Evolutionary conservation across 2,113 vertebrate genomes (phyloP), one percentile per base, ranked within the genome.

Genomic region (Neopipo cinnamomea): DNA sequence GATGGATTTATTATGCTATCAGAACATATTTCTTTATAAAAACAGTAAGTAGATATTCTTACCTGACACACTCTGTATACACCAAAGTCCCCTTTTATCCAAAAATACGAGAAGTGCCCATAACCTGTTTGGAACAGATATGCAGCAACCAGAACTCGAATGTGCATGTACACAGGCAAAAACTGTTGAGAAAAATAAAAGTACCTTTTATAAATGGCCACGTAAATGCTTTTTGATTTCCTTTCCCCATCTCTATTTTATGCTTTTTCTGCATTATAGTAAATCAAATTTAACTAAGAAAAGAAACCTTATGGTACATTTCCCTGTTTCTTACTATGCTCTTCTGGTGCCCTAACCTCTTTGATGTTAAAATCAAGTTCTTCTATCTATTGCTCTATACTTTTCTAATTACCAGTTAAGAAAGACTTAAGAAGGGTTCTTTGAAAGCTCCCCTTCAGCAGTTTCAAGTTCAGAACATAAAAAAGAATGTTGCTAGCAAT

Each of bases 91-190:
- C 99, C 99, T 97, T 99, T 99, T 81, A 99, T 94, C 99, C 99
- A 99, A 96, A 99, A 99, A 95, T 99, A 99, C 2, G 99, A 99
- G 95, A 99, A 99, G 97, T 99, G 99, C 30, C 99, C 99, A 91
- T 99, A 99, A 61, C 99, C 99, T 35, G 99, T 99, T 95, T 99
- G 99, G 96, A 99, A 99, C 27, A 99, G 98, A 97, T 99, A 99
- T 0, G 99, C 99, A 91, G 99, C 99, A 93, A 99, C 99, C 95
- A 99, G 97, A 90, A 99, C 99, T 12, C 99, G 98, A 83, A 99
- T 98, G 72, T 99, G 99, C 99, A 99, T 99, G 96, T 99, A 99
- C 63, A 99, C 99, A 23, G 99, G 99, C 96, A 99, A 96, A 96
- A 99, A 99, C 99, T 99, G 97, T 97, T 72, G 89, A 94, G 89